Percentiles rank a stretch among this genome's conserved stretches.
Conservation (phyloP, 2,888 invertebrate species). For the Platycheirus rosarum region DNA sequence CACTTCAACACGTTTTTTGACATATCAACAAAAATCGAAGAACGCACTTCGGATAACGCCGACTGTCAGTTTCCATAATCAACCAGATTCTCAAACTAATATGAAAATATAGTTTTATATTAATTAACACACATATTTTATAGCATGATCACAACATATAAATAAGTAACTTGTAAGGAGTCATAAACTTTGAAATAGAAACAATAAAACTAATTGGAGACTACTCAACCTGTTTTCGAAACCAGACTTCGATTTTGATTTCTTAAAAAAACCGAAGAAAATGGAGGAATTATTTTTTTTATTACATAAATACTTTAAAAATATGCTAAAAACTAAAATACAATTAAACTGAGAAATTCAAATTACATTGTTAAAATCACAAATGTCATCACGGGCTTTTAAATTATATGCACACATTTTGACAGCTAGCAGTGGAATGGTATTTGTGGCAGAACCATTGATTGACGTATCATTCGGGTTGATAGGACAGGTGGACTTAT, state of each 20-base stretch:
- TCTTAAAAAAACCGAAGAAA: too few relatives aligned
- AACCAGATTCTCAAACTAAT: too few relatives aligned
- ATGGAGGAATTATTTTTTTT: not conserved
- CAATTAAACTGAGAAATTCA: slow-evolving; percentile 60
- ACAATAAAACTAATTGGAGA: slow-evolving; percentile 52
- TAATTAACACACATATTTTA: slow-evolving; percentile 45
- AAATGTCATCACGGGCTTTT: slow-evolving; percentile 61
- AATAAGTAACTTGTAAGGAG: slow-evolving; percentile 61
- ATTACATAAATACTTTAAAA: slow-evolving; percentile 2
- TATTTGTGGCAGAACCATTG: slow-evolving; percentile 46
- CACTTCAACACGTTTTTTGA: too few relatives aligned
- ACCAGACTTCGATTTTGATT: not conserved
- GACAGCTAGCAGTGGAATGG: slow-evolving; percentile 47
- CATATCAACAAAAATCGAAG: too few relatives aligned
- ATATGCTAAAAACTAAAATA: too few relatives aligned
- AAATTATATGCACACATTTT: not conserved
- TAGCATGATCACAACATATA: slow-evolving; percentile 62
- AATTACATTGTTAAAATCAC: slow-evolving; percentile 67
- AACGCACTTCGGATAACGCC: too few relatives aligned
- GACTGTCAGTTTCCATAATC: too few relatives aligned
- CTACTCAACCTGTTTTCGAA: slow-evolving; percentile 64
- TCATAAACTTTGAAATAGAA: slow-evolving; percentile 45
- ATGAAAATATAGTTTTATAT: too few relatives aligned
- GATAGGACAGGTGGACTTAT: slow-evolving; percentile 21
- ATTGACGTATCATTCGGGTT: slow-evolving; percentile 35